phyloP scores from a whole-genome alignment of 1,140 invertebrate genomes.

The Drosophila sp. region DNA sequence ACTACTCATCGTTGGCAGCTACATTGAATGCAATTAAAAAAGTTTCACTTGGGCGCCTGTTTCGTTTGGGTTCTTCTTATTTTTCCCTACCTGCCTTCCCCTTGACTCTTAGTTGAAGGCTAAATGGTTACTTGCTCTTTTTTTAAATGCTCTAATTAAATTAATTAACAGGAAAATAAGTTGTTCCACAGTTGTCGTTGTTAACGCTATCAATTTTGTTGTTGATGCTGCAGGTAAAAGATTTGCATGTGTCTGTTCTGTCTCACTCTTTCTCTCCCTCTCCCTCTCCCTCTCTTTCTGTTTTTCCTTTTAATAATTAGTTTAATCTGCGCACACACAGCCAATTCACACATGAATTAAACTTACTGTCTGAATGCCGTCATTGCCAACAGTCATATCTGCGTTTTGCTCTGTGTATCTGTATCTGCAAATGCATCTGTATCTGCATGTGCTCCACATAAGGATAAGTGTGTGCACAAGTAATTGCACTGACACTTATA shows the following conservation, averaged over 20 bases:
- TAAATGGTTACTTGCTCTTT: slow-evolving; percentile 31
- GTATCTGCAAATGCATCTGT: background rate
- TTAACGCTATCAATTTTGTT: slow-evolving; percentile 23
- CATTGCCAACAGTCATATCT: slow-evolving; percentile 26
- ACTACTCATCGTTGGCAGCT: slow-evolving; percentile 61
- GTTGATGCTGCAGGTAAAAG: slow-evolving; percentile 39
- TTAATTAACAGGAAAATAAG: slow-evolving; percentile 78
- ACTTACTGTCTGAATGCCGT: background rate
- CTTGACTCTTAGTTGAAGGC: slow-evolving; percentile 6
- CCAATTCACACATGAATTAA: slow-evolving; percentile 12
- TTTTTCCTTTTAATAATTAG: background rate
- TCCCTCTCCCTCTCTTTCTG: background rate
- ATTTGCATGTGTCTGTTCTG: slow-evolving; percentile 38
- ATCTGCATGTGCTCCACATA: background rate
- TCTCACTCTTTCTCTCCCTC: background rate
- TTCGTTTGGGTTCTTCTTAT: background rate
- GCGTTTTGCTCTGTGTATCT: background rate
- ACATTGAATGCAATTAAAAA: slow-evolving; percentile 83
- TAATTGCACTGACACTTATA: slow-evolving; percentile 21
- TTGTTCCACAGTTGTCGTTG: slow-evolving; percentile 67
- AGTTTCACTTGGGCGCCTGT: slow-evolving; percentile 48
- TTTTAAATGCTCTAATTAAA: slow-evolving; percentile 68
- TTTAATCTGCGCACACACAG: background rate
- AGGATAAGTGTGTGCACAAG: slow-evolving; percentile 1
- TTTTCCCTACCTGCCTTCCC: background rate